Base-by-base conservation (phyloP, 2,113 vertebrate genomes). In the Coregonus clupeaformis region DNA sequence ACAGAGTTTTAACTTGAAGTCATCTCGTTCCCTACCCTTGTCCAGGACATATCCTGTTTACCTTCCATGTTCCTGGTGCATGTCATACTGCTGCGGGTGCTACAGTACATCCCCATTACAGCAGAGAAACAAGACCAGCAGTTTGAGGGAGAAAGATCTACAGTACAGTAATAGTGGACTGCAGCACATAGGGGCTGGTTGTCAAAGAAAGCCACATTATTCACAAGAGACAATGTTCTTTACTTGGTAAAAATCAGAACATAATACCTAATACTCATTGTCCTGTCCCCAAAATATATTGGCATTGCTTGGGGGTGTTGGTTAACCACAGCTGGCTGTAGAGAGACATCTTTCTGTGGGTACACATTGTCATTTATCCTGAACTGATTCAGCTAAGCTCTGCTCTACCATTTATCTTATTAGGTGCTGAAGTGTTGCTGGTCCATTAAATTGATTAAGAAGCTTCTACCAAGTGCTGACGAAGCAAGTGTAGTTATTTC, bases 291-390 rank as follows among this genome's bases (percentile, higher is more conserved):
- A 20, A 55, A 55, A 55, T 62, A 4, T 65, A 30, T 30, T 65
- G 27, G 27, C 62, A 65, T 9, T 27, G 12, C 7, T 29, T 65
- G 63, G 16, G 13, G 57, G 30, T 66, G 16, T 0, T 71, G 47
- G 29, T 69, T 69, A 69, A 75, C 72, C 60, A 66, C 6, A 27
- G 1, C 20, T 69, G 73, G 73, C 71, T 30, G 47, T 30, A 6
- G 16, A 9, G 14, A 52, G 13, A 22, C 24, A 7, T 69, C 63
- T 72, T 69, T 70, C 29, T 64, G 18, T 18, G 32, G 1, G 64
- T 80, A 73, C 72, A 70, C 12, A 6, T 1, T 59, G 27, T 72
- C 24, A n/a, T 68, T 29, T 70, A 5, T 47, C 59, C 72, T 76
- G 68, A 64, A 69, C 14, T 14, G 20, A n/a, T n/a, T n/a, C n/a